These are phyloP conservation scores for Heliocidaris tuberculata DNA, from an alignment of 35 echinoderm and acorn worm species.

Conservation along the genomic window DNA sequence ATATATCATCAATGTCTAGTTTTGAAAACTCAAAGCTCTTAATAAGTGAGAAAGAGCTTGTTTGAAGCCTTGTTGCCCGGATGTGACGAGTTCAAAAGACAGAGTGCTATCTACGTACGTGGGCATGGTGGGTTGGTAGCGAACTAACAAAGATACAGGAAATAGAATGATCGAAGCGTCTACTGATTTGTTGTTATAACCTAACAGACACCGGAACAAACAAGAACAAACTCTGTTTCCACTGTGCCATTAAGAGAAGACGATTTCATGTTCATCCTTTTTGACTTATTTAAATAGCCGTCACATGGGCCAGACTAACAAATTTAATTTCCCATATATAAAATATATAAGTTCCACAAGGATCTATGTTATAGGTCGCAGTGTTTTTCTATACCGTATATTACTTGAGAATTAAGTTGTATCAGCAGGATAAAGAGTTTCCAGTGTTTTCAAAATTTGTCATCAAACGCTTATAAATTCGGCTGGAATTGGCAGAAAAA, in stretches of 20 bases:
- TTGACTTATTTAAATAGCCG: background rate
- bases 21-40: background rate
- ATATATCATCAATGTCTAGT: background rate
- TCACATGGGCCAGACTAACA: too few species aligned
- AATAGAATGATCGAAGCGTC: background rate
- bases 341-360: too few species aligned
- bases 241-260: background rate
- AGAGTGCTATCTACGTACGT: background rate
- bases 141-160: background rate
- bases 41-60: background rate
- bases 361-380: too few species aligned
- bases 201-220: background rate
- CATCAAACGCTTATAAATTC: too few species aligned
- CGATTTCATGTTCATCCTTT: background rate
- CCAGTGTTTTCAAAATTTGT: too few species aligned
- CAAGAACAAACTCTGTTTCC: background rate
- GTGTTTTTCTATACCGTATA: too few species aligned
- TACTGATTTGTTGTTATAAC: background rate
- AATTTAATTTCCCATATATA: too few species aligned
- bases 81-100: background rate
- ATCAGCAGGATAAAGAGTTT: too few species aligned
- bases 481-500: too few species aligned
- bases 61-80: background rate
- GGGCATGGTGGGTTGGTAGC: background rate
- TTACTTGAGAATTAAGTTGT: too few species aligned